phyloP scores from a whole-genome alignment of 2,797 vertebrate species.

The Xenops minutus region DNA sequence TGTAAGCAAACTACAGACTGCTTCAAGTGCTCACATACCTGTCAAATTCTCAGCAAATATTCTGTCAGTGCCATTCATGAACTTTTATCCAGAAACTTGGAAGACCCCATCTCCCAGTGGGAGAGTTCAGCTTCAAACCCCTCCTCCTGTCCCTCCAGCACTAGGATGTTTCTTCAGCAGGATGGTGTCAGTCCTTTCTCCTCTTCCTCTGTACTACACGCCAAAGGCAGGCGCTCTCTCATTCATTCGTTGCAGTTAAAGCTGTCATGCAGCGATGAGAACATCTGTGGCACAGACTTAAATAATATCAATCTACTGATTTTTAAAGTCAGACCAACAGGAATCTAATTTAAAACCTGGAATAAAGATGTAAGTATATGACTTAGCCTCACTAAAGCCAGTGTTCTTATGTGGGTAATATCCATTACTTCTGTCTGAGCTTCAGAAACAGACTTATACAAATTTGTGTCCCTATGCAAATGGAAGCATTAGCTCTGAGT shows the following conservation, averaged over 20 bases:
- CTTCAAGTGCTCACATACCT: neutral
- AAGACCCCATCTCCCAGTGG: neutral
- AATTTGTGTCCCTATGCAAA: neutral
- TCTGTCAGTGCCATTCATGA: fast-evolving
- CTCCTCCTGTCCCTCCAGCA: neutral
- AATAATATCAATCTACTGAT: neutral
- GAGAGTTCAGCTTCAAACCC: neutral
- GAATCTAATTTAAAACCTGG: neutral
- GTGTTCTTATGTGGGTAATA: neutral
- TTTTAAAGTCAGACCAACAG: neutral
- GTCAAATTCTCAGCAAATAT: neutral
- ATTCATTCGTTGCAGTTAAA: neutral
- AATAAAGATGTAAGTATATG: neutral
- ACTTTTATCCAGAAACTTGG: neutral
- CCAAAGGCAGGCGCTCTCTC: neutral
- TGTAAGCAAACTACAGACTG: neutral
- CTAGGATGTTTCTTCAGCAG: neutral
- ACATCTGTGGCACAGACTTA: slow-evolving; percentile 6
- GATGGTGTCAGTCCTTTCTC: neutral
- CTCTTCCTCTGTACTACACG: neutral
- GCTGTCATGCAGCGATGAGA: neutral
- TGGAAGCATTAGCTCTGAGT: neutral
- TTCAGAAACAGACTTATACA: neutral
- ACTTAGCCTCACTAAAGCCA: neutral
- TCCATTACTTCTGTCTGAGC: neutral